Percentiles rank a stretch among this genome's conserved stretches.
Conservation (phyloP, 92 coral and sea anemone genomes). For the Muricea muricata region DNA sequence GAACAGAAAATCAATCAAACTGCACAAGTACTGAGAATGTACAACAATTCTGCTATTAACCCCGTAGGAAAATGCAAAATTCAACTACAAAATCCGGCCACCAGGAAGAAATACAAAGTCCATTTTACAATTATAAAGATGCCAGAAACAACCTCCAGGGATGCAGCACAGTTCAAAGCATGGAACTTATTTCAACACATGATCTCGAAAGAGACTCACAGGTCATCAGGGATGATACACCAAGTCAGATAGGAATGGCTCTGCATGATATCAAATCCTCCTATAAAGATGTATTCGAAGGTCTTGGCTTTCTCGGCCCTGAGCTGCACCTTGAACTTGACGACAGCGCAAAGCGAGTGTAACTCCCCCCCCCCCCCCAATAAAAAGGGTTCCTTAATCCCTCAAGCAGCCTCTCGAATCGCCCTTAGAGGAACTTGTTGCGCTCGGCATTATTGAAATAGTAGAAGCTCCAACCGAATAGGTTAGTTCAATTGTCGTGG, state of each 20-base stretch:
- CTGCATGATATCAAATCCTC: background rate
- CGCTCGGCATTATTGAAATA: slow-evolving; percentile 6
- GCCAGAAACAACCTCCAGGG: background rate
- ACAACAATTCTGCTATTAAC: background rate
- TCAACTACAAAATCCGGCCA: background rate
- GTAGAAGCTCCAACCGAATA: slow-evolving; percentile 42
- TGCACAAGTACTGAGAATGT: background rate
- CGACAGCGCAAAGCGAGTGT: slow-evolving; percentile 36
- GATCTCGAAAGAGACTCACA: background rate
- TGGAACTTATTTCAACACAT: background rate
- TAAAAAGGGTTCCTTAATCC: slow-evolving; percentile 36
- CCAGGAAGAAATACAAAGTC: background rate
- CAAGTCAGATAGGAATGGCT: background rate
- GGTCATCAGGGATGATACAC: background rate
- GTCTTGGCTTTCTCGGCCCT: background rate
- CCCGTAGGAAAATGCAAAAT: slow-evolving; percentile 5
- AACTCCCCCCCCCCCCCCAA: slow-evolving; percentile 27
- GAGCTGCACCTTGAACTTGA: slow-evolving; percentile 49
- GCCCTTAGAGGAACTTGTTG: slow-evolving; percentile 31
- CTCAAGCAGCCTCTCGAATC: slow-evolving; percentile 37
- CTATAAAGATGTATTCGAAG: background rate
- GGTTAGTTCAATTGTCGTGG: slow-evolving; percentile 36
- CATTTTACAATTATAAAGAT: background rate
- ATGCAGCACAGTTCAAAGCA: background rate
- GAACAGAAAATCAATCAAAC: background rate